Conservation (phyloP, 2,888 invertebrate genomes). For the Eupithecia vulgata region DNA sequence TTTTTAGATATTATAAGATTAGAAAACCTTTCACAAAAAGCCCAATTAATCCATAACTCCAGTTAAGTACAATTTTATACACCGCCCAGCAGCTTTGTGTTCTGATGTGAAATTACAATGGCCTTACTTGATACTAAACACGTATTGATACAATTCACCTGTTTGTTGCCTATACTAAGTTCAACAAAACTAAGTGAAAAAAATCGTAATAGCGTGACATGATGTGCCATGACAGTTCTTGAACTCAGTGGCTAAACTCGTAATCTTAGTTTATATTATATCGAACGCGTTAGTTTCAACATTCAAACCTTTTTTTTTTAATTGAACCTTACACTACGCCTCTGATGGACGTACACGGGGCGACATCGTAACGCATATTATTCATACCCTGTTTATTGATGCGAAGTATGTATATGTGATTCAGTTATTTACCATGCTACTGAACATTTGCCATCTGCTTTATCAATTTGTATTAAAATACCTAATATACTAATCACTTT, state of each 20-base stretch:
- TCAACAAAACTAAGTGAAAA: no score
- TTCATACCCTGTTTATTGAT: not conserved
- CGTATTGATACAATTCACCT: no score
- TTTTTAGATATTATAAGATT: not conserved
- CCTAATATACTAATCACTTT: not conserved
- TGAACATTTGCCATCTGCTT: not conserved
- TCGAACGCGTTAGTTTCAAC: no score
- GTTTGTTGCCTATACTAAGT: no score
- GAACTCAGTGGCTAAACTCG: no score
- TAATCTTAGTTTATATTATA: no score
- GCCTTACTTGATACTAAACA: not conserved
- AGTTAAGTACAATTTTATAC: not conserved
- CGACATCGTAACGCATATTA: not conserved
- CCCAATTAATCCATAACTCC: no score
- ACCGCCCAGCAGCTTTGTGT: not conserved
- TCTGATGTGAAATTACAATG: not conserved
- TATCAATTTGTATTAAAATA: not conserved
- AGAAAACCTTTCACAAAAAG: not conserved
- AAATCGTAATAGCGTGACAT: no score
- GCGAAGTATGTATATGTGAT: not conserved
- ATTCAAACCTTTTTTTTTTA: no score
- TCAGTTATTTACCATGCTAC: not conserved
- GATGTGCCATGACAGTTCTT: no score
- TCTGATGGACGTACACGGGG: not conserved
- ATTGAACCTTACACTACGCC: no score